Base-by-base conservation (phyloP, 2,113 vertebrate genomes). In the Peromyscus maniculatus region DNA sequence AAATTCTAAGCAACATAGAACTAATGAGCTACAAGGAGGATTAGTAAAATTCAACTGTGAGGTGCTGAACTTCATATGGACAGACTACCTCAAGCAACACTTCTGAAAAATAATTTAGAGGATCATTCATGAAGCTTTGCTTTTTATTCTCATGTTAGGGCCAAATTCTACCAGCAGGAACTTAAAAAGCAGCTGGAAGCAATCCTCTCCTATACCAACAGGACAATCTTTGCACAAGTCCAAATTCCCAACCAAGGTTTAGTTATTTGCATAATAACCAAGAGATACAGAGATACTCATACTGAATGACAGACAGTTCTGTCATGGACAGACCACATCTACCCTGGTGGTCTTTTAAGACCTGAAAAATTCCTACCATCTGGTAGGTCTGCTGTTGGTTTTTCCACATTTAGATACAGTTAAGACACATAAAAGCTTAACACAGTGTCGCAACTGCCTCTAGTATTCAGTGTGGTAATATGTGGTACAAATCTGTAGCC, bases 111-210 rank as follows among this genome's bases (percentile, higher is more conserved):
- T 16, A 62, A n/a, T 67, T 87, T 43, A 24, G 4, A 91, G 66
- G 31, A 64, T 49, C 39, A 87, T 15, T 84, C 69, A 69, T 28
- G 31, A 46, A 77, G 5, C 31, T 67, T 77, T 74, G 33, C 24
- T 84, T 87, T 39, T 87, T 49, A 74, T 21, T 93, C 69, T 93
- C 77, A 95, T 49, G 86, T 95, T 95, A 87, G 74, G 87, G 28
- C 87, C 17, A 96, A 92, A 91, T 79, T 78, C 78, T 95, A 94
- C 86, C 62, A 77, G 19, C n/a, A 66, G n/a, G 8, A 96, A 83
- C 72, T 91, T 95, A 39, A 96, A 77, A 86, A 95, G 82, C 17
- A 95, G 43, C 49, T 49, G 87, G 64, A 78, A 46, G 77, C 33
- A 79, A 91, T 52, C 49, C n/a, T 91, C 71, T 91, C 64, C 87